phyloP scores from a whole-genome alignment of 2,113 vertebrate genomes.

The Ochotona curzoniae region DNA sequence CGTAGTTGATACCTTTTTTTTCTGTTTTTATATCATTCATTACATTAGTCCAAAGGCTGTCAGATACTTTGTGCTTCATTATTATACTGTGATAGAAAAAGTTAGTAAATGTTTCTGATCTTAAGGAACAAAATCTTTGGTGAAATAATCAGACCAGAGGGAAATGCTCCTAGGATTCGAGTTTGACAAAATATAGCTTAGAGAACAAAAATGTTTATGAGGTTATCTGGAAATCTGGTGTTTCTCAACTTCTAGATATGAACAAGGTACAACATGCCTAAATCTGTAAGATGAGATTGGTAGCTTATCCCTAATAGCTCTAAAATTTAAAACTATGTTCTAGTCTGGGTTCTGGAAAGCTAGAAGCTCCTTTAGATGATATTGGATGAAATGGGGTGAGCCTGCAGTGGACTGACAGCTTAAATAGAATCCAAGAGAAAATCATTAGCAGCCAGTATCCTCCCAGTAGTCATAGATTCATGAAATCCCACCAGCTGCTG shows the following conservation, averaged over 20 bases:
- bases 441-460: neutral
- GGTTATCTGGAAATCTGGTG: neutral
- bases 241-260: neutral
- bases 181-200: constrained; percentile 22
- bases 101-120: neutral
- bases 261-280: neutral
- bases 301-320: neutral
- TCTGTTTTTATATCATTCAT: neutral
- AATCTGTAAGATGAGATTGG: neutral
- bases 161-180: neutral
- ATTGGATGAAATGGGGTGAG: neutral
- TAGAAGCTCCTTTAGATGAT: constrained; percentile 7
- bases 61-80: neutral
- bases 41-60: neutral
- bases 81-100: neutral
- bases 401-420: neutral
- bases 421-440: constrained; percentile 10
- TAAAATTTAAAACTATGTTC: neutral
- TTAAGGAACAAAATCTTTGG: neutral
- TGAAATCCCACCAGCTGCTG: constrained; percentile 51
- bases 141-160: neutral
- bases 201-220: neutral
- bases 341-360: neutral
- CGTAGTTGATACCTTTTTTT: neutral
- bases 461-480: constrained; percentile 18